phyloP scores from a whole-genome alignment of 2,113 vertebrate species.

The Benitochromis conjunctus region DNA sequence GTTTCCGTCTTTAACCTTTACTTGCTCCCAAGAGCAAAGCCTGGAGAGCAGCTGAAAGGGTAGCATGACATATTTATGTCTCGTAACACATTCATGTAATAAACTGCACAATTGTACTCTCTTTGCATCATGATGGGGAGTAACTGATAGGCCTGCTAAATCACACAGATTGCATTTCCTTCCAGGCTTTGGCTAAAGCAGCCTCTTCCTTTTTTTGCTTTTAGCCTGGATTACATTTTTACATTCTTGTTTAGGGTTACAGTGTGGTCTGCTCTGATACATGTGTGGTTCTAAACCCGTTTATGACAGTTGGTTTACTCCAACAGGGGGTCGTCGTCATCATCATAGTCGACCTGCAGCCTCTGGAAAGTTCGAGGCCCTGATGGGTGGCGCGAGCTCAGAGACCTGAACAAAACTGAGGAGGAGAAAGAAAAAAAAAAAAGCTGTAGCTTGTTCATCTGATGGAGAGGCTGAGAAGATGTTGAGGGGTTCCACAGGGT shows the following conservation, averaged over 20 bases:
- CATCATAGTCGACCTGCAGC: conserved; percentile 77
- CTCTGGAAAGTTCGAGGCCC: conserved; percentile 73
- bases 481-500: not conserved
- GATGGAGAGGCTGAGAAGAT: not conserved
- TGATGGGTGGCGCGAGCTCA: conserved; percentile 50
- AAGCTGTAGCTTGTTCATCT: not conserved
- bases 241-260: not conserved
- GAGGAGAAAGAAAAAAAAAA: not conserved
- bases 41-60: not conserved
- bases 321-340: conserved; percentile 77
- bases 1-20: not conserved
- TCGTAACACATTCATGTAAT: not conserved
- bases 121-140: not conserved
- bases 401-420: conserved; percentile 73
- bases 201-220: not conserved
- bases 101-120: not conserved
- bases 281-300: not conserved
- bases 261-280: not conserved
- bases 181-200: not conserved
- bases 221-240: not conserved
- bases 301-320: conserved; percentile 51
- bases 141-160: not conserved
- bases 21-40: not conserved
- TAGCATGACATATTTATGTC: not conserved
- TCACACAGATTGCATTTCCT: not conserved